phyloP scores from a whole-genome alignment of 2,888 invertebrate species.

The Eugnorisma glareosa region DNA sequence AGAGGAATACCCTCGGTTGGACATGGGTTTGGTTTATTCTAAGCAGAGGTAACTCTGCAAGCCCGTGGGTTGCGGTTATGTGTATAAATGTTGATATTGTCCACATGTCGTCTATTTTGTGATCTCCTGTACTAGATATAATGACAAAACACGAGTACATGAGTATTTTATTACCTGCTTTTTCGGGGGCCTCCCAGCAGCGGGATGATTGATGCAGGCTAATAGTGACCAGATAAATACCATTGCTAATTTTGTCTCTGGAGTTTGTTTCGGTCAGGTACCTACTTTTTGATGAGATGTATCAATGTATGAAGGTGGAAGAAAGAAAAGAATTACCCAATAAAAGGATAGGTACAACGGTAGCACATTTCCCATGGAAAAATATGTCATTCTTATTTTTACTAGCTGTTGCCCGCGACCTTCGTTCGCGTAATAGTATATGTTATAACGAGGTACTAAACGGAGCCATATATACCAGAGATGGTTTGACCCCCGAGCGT shows the following conservation, averaged over 20 bases:
- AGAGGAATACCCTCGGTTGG: background rate
- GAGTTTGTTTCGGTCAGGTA: background rate
- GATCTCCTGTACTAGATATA: no score
- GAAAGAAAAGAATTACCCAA: background rate
- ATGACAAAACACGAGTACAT: no score
- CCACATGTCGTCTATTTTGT: constrained; percentile 31
- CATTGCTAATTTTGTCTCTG: background rate
- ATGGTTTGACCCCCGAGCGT: no score
- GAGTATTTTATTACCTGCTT: background rate
- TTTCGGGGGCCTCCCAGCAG: background rate
- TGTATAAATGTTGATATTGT: constrained; percentile 11
- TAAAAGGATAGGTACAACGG: background rate
- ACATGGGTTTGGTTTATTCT: constrained; percentile 9
- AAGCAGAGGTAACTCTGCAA: no score
- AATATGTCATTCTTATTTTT: no score
- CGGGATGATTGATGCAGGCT: background rate
- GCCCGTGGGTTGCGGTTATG: constrained; percentile 7
- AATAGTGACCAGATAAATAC: background rate
- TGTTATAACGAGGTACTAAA: no score
- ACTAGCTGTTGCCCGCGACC: no score
- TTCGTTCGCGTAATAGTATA: no score
- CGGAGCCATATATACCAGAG: no score
- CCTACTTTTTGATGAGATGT: background rate
- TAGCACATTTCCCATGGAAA: background rate
- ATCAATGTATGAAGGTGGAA: background rate